Evolutionary conservation across 2,113 vertebrate species (phyloP), one percentile per base, ranked within the genome.

Genomic region (Planiliza haematocheilus): DNA sequence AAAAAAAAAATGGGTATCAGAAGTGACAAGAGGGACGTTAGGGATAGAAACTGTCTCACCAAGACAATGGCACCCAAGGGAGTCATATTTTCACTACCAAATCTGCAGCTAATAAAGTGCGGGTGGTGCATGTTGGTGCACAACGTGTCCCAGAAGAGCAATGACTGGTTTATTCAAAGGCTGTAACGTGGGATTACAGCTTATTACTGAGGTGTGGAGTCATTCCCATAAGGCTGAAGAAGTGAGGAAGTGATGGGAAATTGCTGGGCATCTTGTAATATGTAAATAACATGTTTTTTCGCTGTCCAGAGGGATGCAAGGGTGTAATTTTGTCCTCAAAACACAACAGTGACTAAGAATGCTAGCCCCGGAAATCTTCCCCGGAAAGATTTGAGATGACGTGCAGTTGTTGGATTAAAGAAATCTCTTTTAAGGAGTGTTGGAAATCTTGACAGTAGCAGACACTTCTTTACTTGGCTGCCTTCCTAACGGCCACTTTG

Each of bases 21-120:
- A 53, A 56, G 56, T 70, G 76, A 87, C 75, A 78, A 53, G 66
- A 75, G 42, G 38, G 51, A 66, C 16, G 60, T 65, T 43, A 37
- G 45, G 42, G 55, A 81, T 62, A 67, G 81, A 73, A 82, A 76
- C 39, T 69, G 76, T 73, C 73, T 86, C 43, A 52, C 56, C 38
- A 17, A 84, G 57, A 86, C 81, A 82, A 82, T 68, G 60, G 70
- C 64, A 88, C 86, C 88, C 79, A 51, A 38, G 81, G 86, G 89
- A 90, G 57, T 38, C 53, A 13, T 62, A n/a, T 72, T 83, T 81
- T 71, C 70, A 58, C 70, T 21, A 63, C 65, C 65, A 84, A 86
- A 88, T 82, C 51, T 62, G 66, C 71, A 57, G 70, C 58, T 84
- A 82, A 87, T 89, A 74, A 81, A 85, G 71, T 68, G n/a, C 71